Evolutionary conservation across 2,113 vertebrate genomes (phyloP).

Genomic region (Hiodon tergisus): DNA sequence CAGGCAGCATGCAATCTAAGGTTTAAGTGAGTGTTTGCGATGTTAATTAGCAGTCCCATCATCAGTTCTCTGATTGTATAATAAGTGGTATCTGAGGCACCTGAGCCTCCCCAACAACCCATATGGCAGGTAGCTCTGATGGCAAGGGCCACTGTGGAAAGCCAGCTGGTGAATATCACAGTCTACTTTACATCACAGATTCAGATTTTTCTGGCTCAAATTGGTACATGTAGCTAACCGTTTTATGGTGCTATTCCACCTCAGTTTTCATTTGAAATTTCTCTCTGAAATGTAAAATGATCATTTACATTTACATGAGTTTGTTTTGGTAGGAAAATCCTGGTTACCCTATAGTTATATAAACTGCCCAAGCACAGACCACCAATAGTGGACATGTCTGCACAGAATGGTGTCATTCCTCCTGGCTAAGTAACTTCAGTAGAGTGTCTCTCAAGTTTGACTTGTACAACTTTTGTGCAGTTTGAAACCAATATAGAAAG

Average conservation of each 20-base stretch:
- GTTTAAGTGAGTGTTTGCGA: conserved; percentile 14
- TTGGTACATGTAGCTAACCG: background rate
- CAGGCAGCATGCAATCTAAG: conserved; percentile 7
- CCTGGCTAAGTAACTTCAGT: too few species aligned
- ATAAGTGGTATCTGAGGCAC: conserved; percentile 13
- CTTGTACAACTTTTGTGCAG: too few species aligned
- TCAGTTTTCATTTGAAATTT: background rate
- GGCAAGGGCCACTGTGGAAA: background rate
- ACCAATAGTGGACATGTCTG: too few species aligned
- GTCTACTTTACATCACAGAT: background rate
- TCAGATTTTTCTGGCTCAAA: background rate
- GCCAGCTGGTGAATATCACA: background rate
- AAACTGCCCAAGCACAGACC: background rate
- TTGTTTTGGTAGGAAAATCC: too few species aligned
- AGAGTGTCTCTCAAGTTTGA: too few species aligned
- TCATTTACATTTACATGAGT: background rate
- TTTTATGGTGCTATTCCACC: background rate
- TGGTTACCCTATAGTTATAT: background rate
- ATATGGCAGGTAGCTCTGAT: conserved; percentile 14
- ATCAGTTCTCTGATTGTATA: conserved; percentile 12
- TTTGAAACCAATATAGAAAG: too few species aligned
- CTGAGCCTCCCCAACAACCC: conserved; percentile 18
- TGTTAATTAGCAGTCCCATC: conserved; percentile 19
- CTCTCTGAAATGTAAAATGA: background rate
- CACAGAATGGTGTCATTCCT: too few species aligned